phyloP scores from a whole-genome alignment of 2,888 invertebrate genomes.

The Himalopsyche anomala region DNA sequence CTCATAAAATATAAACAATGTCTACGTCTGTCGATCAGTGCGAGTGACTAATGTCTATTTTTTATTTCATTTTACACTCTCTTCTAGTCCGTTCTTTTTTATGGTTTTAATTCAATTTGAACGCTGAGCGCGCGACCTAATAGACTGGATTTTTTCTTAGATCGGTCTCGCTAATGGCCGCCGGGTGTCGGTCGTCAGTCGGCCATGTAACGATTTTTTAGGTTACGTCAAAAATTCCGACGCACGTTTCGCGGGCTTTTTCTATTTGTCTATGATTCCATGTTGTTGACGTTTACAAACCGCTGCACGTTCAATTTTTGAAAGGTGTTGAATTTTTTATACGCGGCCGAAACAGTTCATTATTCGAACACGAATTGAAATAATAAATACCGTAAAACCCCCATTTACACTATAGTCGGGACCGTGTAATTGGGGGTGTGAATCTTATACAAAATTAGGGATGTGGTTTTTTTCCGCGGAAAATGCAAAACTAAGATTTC shows the following conservation, averaged over 20 bases:
- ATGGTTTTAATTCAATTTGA: constrained; percentile 31
- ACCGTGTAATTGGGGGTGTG: too few relatives aligned
- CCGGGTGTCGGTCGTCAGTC: constrained; percentile 47
- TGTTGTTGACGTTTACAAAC: constrained; percentile 22
- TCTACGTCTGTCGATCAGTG: not conserved
- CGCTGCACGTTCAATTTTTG: constrained; percentile 33
- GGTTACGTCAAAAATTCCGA: constrained; percentile 57
- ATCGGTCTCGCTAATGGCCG: constrained; percentile 45
- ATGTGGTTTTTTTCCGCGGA: too few relatives aligned
- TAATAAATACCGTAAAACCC: too few relatives aligned
- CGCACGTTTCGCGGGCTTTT: constrained; percentile 49
- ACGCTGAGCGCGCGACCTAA: constrained; percentile 15
- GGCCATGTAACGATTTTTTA: constrained; percentile 53
- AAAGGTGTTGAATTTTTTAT: constrained; percentile 35
- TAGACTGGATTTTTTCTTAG: constrained; percentile 39
- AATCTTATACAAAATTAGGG: too few relatives aligned
- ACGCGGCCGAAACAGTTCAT: not conserved
- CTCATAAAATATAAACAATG: too few relatives aligned
- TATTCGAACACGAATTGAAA: not conserved
- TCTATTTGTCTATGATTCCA: not conserved
- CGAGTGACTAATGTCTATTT: not conserved
- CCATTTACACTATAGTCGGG: too few relatives aligned
- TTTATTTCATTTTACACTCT: constrained; percentile 18
- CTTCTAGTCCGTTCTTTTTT: constrained; percentile 1
- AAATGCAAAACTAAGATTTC: too few relatives aligned